These are phyloP conservation scores for Chaenogobius annularis DNA, from an alignment of 2,113 vertebrate species.

Conservation along the genomic window DNA sequence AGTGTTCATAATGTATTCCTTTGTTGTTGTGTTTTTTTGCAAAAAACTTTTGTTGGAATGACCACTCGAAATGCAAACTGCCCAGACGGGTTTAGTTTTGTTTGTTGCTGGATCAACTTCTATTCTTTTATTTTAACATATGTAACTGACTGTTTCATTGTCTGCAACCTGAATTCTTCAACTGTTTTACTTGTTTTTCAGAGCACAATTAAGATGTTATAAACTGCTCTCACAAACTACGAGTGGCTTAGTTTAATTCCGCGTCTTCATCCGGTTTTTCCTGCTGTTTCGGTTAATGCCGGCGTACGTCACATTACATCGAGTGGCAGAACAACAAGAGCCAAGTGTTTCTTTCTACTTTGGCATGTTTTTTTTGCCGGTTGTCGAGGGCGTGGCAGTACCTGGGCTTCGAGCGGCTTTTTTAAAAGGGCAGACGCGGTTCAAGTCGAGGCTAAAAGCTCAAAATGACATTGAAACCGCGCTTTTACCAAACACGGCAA, in stretches of 20 bases:
- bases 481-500: too few relatives aligned
- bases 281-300: too few relatives aligned
- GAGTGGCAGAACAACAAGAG: too few relatives aligned
- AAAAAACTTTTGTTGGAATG: background rate
- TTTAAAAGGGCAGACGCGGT: too few relatives aligned
- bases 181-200: constrained; percentile 10
- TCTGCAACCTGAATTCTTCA: background rate
- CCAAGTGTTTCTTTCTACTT: too few relatives aligned
- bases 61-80: background rate
- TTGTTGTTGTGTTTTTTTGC: too few relatives aligned
- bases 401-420: too few relatives aligned
- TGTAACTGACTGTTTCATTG: background rate
- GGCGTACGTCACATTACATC: too few relatives aligned
- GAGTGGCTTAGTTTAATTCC: background rate
- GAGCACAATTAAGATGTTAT: background rate
- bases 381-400: too few relatives aligned
- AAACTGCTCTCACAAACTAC: constrained; percentile 3
- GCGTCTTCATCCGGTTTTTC: background rate
- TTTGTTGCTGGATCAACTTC: constrained; percentile 10
- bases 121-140: background rate
- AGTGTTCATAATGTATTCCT: background rate
- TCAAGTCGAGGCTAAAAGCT: too few relatives aligned
- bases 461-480: too few relatives aligned
- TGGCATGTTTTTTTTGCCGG: too few relatives aligned
- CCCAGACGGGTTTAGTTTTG: background rate